phyloP scores from a whole-genome alignment of 2,797 vertebrate species.

The Acanthurus lineatus region DNA sequence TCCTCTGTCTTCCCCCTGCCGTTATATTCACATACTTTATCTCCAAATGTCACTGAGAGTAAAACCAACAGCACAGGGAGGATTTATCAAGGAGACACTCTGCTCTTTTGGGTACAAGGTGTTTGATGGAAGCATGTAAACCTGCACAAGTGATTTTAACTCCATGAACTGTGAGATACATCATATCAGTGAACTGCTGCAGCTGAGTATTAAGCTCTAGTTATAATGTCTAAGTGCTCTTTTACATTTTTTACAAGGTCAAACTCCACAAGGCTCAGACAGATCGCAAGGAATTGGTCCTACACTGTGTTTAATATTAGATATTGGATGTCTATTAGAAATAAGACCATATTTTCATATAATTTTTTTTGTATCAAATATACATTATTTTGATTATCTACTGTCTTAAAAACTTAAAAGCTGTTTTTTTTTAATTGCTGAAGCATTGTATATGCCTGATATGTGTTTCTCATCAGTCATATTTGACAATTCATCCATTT shows the following conservation, averaged over 20 bases:
- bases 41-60: conserved; percentile 73
- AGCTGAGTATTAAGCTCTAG: background rate
- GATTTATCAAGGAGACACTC: conserved; percentile 52
- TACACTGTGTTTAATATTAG: background rate
- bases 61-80: conserved; percentile 58
- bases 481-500: too few relatives aligned
- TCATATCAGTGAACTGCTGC: background rate
- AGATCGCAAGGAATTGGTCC: background rate
- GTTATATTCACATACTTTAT: conserved; percentile 66
- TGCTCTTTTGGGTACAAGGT: conserved; percentile 34
- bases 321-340: background rate
- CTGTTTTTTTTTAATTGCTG: too few relatives aligned
- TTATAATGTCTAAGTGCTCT: too few relatives aligned
- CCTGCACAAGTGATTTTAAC: background rate
- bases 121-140: conserved; percentile 44
- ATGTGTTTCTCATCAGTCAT: too few relatives aligned
- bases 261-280: background rate
- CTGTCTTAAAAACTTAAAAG: too few relatives aligned
- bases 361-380: too few relatives aligned
- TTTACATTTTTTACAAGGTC: background rate
- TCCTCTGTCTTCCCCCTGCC: conserved; percentile 37
- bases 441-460: too few relatives aligned
- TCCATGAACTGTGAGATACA: background rate
- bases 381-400: too few relatives aligned
- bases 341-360: background rate